Evolutionary conservation across 1,140 invertebrate species (phyloP).

Genomic region (Hermetia illucens): DNA sequence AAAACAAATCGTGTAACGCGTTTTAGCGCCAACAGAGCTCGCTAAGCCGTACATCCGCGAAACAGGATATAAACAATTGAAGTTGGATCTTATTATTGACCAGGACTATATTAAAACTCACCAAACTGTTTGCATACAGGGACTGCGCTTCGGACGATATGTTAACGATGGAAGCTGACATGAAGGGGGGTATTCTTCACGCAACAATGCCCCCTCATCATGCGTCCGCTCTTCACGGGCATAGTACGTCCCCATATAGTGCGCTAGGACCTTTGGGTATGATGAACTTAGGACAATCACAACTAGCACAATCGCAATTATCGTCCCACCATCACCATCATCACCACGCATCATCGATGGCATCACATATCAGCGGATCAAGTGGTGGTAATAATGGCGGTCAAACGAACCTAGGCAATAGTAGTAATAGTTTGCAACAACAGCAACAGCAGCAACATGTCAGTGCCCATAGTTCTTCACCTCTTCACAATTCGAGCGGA

Average conservation of each 20-base stretch:
- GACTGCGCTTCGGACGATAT: slow-evolving; percentile 38
- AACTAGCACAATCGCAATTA: slow-evolving; percentile 44
- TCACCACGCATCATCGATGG: slow-evolving; percentile 25
- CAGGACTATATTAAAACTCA: slow-evolving; percentile 21
- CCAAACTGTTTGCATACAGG: slow-evolving; percentile 51
- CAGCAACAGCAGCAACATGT: slow-evolving; percentile 31
- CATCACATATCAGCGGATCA: slow-evolving; percentile 1
- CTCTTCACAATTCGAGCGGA: slow-evolving; percentile 34
- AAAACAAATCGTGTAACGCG: neutral
- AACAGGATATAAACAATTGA: neutral
- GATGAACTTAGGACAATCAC: slow-evolving; percentile 43
- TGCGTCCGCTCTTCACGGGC: slow-evolving; percentile 39
- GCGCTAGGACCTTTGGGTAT: slow-evolving; percentile 52
- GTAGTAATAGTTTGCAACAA: slow-evolving; percentile 20
- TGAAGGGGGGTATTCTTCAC: slow-evolving; percentile 69
- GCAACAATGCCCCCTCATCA: slow-evolving; percentile 68
- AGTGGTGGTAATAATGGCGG: slow-evolving; percentile 1
- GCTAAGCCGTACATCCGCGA: neutral
- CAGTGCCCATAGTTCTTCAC: too few relatives aligned
- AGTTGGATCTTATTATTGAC: neutral
- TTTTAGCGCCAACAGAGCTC: neutral
- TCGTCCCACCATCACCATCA: slow-evolving; percentile 23
- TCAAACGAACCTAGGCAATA: neutral
- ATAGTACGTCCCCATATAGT: slow-evolving; percentile 42
- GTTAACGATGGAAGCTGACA: slow-evolving; percentile 77